Base-by-base conservation (phyloP, 2,888 invertebrate species). In the Tyria jacobaeae region DNA sequence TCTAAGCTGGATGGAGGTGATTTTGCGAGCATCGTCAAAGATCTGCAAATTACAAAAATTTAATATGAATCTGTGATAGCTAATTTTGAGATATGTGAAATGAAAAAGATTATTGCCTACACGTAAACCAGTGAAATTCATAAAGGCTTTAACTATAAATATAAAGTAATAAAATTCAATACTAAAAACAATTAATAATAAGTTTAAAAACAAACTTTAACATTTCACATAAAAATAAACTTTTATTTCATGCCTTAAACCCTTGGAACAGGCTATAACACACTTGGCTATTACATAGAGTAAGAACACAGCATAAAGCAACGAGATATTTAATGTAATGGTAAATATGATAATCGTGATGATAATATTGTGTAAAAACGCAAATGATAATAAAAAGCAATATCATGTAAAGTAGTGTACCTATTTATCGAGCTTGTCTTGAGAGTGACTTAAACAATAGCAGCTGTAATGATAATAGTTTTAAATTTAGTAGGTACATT, bases 391-490 rank as follows among this genome's bases (percentile, higher is more conserved):
- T 64, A 75, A 88, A 64, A 91, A 92, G 91, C 90, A 81, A 81
- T 87, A 89, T 80, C 82, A 83, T 89, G 85, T 81, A 87, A 61
- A 89, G 81, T 77, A 80, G 83, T 92, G 91, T 94, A 94, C 94
- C 94, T 94, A 94, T 92, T 93, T 89, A 85, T 81, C 80, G 92
- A 85, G 87, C 76, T 86, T 90, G 88, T 92, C 92, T 90, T 88
- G 88, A 80, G 92, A 89, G 92, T 94, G 94, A 91, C 92, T 94
- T 92, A 94, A 91, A 83, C 94, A 94, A 94, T 93, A 94, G 93
- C 94, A 94, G 93, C 94, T 94, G 94, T 82, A 94, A 94, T 81
- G 77, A 88, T 78, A 92, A 92, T 79, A 85, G 82, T 79, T 66
- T 66, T 70, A 70, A 52, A 66, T 90, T 91, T 89, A 91, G 85